A percentile compares a stretch with the other conserved stretches of the same genome.
These are phyloP conservation scores for Ridgeia piscesae DNA, from an alignment of 1,140 invertebrate species.

Conservation along the genomic window DNA sequence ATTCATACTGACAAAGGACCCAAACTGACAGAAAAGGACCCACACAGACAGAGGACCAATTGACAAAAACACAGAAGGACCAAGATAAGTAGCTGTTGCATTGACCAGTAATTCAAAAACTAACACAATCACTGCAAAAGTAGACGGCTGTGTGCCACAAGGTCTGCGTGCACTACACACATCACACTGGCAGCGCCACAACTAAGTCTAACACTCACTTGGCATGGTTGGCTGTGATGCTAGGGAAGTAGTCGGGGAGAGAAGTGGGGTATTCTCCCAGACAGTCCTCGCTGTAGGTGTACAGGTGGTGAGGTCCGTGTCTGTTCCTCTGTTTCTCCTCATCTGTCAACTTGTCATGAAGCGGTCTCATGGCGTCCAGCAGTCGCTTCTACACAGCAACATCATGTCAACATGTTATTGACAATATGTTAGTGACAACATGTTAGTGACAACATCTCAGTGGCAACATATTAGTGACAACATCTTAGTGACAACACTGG, in stretches of 20 bases:
- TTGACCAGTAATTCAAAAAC: too few relatives aligned
- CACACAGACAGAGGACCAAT: neutral
- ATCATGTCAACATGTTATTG: neutral
- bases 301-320: slow-evolving; percentile 83
- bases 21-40: neutral
- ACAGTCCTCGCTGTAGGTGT: slow-evolving; percentile 65
- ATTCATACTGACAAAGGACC: too few relatives aligned
- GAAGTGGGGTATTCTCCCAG: slow-evolving; percentile 57
- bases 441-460: too few relatives aligned
- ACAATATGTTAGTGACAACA: too few relatives aligned
- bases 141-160: too few relatives aligned
- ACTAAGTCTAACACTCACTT: slow-evolving; percentile 35
- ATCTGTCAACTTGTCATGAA: slow-evolving; percentile 67
- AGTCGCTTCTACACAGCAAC: slow-evolving; percentile 62
- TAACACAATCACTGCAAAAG: too few relatives aligned
- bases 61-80: neutral
- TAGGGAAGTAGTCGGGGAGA: slow-evolving; percentile 64
- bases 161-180: too few relatives aligned
- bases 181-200: neutral
- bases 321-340: slow-evolving; percentile 77
- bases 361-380: slow-evolving; percentile 75
- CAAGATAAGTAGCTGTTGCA: neutral
- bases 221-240: slow-evolving; percentile 66
- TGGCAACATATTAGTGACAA: too few relatives aligned
- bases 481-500: too few relatives aligned